Evolutionary conservation across 2,113 vertebrate genomes (phyloP).

Genomic region (Equus przewalskii): DNA sequence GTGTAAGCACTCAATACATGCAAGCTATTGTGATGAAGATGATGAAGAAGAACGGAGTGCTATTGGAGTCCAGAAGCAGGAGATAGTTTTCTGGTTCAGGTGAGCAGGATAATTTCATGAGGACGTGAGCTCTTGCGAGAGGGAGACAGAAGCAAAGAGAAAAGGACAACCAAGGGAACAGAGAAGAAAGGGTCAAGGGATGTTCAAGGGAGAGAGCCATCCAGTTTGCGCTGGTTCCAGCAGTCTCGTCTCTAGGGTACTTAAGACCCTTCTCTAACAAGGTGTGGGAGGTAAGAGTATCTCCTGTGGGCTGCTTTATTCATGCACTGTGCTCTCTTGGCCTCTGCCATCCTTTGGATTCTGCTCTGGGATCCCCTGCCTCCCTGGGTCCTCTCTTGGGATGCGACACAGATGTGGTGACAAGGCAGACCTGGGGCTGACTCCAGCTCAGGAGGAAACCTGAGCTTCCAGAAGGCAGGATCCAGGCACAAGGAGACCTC

Average conservation of each 20-base stretch:
- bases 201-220: not conserved
- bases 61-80: not conserved
- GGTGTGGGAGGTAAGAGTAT: no score
- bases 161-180: not conserved
- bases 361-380: not conserved
- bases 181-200: not conserved
- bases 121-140: not conserved
- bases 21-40: not conserved
- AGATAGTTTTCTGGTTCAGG: not conserved
- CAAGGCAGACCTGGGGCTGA: not conserved
- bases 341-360: not conserved
- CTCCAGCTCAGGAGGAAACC: not conserved
- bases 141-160: not conserved
- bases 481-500: not conserved
- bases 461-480: not conserved
- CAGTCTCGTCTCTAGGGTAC: no score
- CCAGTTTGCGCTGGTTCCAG: no score
- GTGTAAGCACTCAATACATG: not conserved
- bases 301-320: no score
- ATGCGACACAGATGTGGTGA: not conserved
- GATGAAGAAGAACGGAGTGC: not conserved
- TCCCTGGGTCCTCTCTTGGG: not conserved
- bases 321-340: not conserved
- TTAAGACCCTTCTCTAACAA: not conserved
- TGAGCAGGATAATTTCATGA: not conserved